Conservation (phyloP, 2,888 invertebrate genomes). For the Boloria selene region DNA sequence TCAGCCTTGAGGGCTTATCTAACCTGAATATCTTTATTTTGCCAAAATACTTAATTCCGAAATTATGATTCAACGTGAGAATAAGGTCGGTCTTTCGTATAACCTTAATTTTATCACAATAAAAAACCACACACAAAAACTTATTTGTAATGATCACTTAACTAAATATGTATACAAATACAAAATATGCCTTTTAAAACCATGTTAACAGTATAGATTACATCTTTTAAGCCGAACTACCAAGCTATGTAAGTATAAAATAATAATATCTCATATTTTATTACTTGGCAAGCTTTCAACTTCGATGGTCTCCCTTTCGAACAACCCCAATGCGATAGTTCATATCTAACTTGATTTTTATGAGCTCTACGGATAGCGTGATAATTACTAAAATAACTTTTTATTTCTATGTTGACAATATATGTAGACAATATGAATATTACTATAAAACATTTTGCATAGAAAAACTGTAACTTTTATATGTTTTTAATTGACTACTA, state of each 20-base stretch:
- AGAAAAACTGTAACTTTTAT: no score
- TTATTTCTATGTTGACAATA: not conserved
- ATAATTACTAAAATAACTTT: not conserved
- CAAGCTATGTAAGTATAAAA: slow-evolving; percentile 15
- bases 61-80: no score
- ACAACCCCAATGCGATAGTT: slow-evolving; percentile 30
- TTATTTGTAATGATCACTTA: no score
- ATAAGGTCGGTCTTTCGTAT: no score
- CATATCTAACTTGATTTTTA: slow-evolving; percentile 41
- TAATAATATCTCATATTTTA: slow-evolving; percentile 26
- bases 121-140: no score
- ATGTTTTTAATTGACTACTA: no score
- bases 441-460: not conserved
- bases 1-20: no score
- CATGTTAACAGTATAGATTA: not conserved
- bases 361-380: slow-evolving; percentile 28
- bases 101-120: no score
- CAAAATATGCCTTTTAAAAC: not conserved
- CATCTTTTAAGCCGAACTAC: not conserved
- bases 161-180: no score
- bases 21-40: no score
- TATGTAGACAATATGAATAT: not conserved
- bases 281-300: slow-evolving; percentile 36
- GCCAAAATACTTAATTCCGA: no score
- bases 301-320: slow-evolving; percentile 31